Base-by-base conservation (phyloP, 1,140 invertebrate genomes). In the Phenacoccus solenopsis region DNA sequence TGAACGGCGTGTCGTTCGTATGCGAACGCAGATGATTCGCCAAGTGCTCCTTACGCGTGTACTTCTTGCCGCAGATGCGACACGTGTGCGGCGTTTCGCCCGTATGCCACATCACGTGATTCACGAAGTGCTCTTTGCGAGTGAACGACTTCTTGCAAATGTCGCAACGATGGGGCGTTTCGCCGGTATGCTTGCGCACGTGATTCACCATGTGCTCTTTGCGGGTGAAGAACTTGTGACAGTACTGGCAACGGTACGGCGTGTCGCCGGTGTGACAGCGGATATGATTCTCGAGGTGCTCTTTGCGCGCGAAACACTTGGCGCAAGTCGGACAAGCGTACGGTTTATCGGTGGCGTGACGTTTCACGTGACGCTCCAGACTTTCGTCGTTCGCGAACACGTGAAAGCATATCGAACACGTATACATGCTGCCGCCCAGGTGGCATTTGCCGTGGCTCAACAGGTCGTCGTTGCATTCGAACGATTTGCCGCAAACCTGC, bases 271-370 rank as follows among this genome's bases (percentile, higher is more conserved):
- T 90, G 77, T 90, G 89, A 78, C 87, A 89, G 70, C 64, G 82
- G 24, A 88, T 88, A 76, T 90, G 89, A 77, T 90, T 90, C 77
- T 90, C 88, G 61, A 90, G 81, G 78, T 91, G 88, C 32, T 74
- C 73, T 78, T 92, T 93, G 32, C 90, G 82, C 9, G 89, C 90
- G 78, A 94, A 94, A 22, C 88, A 89, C 79, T 93, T 94, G 27
- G 88, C 87, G 78, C 91, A 94, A 72, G 89, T 88, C 3, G 86
- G 85, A 78, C 89, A 91, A 69, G 85, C 87, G 75, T 91, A 90
- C 1, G 89, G 89, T 76, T 90, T 91, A 77, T 91, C 89, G 69
- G 88, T 89, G 0, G 88, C 84, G 74, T 90, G 84, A 30, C 89
- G 82, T 76, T 90, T 90, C 79, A 88, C 86, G 74, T 90, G 88